Evolutionary conservation across 2,888 invertebrate genomes (phyloP).

Genomic region (Nymphalis urticae): DNA sequence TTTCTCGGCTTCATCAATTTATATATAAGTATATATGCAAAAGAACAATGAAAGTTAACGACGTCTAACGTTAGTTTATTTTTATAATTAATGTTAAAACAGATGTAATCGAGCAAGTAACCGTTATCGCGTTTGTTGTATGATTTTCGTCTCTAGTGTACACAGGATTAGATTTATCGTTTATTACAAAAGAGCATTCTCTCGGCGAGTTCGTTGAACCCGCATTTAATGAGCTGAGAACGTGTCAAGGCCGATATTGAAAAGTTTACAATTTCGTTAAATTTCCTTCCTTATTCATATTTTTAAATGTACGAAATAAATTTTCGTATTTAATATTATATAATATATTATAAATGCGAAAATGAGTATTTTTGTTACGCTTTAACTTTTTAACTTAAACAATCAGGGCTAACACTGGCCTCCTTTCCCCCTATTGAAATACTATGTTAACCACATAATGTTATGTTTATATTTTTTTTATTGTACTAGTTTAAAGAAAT

Average conservation of each 20-base stretch:
- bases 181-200: conserved; percentile 14
- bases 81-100: conserved; percentile 13
- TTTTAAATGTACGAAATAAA: background rate
- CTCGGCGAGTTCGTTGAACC: conserved; percentile 20
- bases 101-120: conserved; percentile 12
- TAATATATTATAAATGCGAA: too few relatives aligned
- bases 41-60: too few relatives aligned
- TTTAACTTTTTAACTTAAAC: too few relatives aligned
- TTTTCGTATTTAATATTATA: too few relatives aligned
- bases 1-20: too few relatives aligned
- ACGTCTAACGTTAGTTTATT: background rate
- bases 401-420: too few relatives aligned
- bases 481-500: background rate
- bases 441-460: too few relatives aligned
- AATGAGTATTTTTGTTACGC: too few relatives aligned
- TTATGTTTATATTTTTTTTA: too few relatives aligned
- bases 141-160: conserved; percentile 19
- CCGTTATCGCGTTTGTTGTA: conserved; percentile 18
- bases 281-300: background rate
- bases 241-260: conserved; percentile 53
- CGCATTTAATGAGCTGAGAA: conserved; percentile 59
- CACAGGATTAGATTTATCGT: conserved; percentile 21
- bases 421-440: too few relatives aligned
- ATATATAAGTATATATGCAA: too few relatives aligned
- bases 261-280: background rate